Conservation (phyloP, 2,888 invertebrate genomes). For the Bedellia somnulentella region DNA sequence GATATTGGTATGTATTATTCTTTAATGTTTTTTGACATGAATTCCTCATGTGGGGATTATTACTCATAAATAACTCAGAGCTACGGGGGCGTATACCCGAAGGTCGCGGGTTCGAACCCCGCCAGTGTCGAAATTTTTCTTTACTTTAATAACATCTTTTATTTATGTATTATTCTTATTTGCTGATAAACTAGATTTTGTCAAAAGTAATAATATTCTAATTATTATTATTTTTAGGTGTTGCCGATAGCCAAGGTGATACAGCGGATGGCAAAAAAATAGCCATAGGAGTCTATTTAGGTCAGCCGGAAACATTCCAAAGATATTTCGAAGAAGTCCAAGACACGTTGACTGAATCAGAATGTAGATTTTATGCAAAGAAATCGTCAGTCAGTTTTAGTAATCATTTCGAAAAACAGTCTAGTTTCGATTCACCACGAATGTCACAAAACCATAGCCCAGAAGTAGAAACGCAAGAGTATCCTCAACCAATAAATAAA, state of each 20-base stretch:
- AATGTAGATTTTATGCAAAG: constrained; percentile 62
- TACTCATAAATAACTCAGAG: too few species aligned
- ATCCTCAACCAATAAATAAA: constrained; percentile 39
- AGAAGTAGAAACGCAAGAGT: constrained; percentile 44
- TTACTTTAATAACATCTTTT: too few species aligned
- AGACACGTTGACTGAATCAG: constrained; percentile 66
- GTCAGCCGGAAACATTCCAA: constrained; percentile 76
- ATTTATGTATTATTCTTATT: too few species aligned
- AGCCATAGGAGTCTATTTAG: constrained; percentile 84
- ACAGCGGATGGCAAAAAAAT: constrained; percentile 85
- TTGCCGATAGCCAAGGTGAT: constrained; percentile 64
- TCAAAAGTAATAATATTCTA: neutral
- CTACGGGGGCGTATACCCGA: too few species aligned
- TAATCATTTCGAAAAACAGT: constrained; percentile 49
- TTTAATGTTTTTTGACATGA: too few species aligned
- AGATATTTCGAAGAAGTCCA: constrained; percentile 69
- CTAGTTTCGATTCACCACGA: constrained; percentile 48
- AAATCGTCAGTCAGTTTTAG: constrained; percentile 41
- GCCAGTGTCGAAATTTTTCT: too few species aligned
- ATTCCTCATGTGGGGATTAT: too few species aligned
- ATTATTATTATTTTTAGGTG: constrained; percentile 23
- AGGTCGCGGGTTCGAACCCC: too few species aligned
- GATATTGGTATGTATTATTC: constrained; percentile 42
- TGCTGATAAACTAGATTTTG: neutral
- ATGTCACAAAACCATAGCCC: constrained; percentile 49